Evolutionary conservation across 1,140 invertebrate genomes (phyloP), one percentile per base, ranked within the genome.

Genomic region (Diploscapter pachys): DNA sequence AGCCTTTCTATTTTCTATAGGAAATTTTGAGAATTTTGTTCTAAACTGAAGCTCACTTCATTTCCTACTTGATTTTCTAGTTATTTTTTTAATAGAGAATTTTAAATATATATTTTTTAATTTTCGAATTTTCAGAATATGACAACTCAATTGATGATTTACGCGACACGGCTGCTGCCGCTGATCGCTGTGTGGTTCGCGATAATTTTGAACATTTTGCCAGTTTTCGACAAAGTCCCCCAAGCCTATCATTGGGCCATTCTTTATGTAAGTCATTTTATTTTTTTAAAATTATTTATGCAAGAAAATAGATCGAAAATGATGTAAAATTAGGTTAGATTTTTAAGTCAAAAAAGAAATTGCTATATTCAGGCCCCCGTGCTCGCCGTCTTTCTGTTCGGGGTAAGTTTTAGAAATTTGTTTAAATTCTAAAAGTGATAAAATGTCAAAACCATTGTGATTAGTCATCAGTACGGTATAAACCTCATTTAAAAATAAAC

Each of bases 111-210:
- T 31, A 31, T 31, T 31, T 31, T 31, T 31, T 31, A 31, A 31
- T 31, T 31, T 76, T 66, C 67, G 63, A n/a, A n/a, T 70, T 76
- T 76, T 66, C 67, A 71, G 74, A 76, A 76, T 31, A 31, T 76
- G 74, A 57, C 68, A 11, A 57, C 74, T 31, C 74, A 76, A 65
- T 50, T 76, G 69, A 56, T 71, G 0, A 76, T 56, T 5, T 76
- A 76, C 48, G 71, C 69, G 6, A 53, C 59, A 55, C 59, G 61
- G 52, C 55, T 71, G 3, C 31, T 71, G 50, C 59, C 64, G n/a
- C 48, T 76, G 8, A 64, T 64, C 13, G 51, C 71, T 13, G 48
- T 77, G 5, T 71, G 72, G 76, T 53, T 77, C n/a, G 53, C 67
- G 6, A 51, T 53, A 49, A 50, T 80, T 52, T 55, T 48, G 8